Conservation (phyloP, 2,888 invertebrate species). For the Cantharis nigra region DNA sequence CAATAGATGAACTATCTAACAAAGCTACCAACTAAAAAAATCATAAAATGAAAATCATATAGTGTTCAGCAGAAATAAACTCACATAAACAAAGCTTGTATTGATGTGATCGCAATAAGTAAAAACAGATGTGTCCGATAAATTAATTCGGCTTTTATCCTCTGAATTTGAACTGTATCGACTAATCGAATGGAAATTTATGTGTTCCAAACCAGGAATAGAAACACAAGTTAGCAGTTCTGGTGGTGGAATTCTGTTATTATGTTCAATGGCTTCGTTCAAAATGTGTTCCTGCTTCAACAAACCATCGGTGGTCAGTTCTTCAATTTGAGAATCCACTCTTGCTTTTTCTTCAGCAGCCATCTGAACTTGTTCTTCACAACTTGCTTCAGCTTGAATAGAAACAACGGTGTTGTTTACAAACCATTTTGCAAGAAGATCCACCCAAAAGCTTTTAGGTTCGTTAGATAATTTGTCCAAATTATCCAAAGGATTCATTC, state of each 20-base stretch:
- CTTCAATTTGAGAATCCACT: slow-evolving; percentile 66
- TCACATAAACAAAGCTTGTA: slow-evolving; percentile 84
- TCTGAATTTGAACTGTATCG: slow-evolving; percentile 55
- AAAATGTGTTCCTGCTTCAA: slow-evolving; percentile 64
- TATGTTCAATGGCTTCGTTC: slow-evolving; percentile 71
- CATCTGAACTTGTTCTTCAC: slow-evolving; percentile 67
- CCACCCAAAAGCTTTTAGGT: slow-evolving; percentile 70
- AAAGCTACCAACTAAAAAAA: slow-evolving; percentile 70
- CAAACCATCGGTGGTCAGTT: slow-evolving; percentile 72
- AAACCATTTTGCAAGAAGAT: slow-evolving; percentile 69
- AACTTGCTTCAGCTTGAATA: slow-evolving; percentile 70
- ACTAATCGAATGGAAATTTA: slow-evolving; percentile 67
- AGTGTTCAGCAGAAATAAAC: slow-evolving; percentile 45
- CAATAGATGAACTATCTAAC: slow-evolving; percentile 69
- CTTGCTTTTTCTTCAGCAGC: slow-evolving; percentile 74
- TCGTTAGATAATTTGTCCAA: slow-evolving; percentile 66
- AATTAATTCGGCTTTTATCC: slow-evolving; percentile 60
- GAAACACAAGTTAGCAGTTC: slow-evolving; percentile 74
- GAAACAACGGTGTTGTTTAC: slow-evolving; percentile 65
- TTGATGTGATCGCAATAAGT: slow-evolving; percentile 79
- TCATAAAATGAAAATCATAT: slow-evolving; percentile 20
- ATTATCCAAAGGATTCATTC: slow-evolving; percentile 70
- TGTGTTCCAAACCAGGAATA: slow-evolving; percentile 74
- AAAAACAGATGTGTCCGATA: slow-evolving; percentile 70
- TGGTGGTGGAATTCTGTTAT: slow-evolving; percentile 75